Percentiles rank a stretch among this genome's conserved stretches.
Evolutionary conservation across 2,113 vertebrate species (phyloP).

Genomic region (Andinoacara biseriatus): DNA sequence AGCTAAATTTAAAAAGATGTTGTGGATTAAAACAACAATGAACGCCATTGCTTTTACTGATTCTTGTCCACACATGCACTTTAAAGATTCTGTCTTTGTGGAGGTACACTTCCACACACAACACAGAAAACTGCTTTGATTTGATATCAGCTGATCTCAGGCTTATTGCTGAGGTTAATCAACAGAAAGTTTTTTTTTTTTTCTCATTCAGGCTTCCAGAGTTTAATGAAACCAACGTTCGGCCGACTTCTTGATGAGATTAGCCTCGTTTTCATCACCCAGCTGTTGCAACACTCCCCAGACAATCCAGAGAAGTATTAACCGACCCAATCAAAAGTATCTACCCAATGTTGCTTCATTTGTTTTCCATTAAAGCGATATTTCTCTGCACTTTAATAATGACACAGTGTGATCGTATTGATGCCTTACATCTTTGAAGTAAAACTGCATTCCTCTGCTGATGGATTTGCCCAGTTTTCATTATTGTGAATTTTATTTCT

Average conservation of each 20-base stretch:
- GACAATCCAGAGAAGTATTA: slow-evolving; percentile 27
- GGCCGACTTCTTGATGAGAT: background rate
- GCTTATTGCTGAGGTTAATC: slow-evolving; percentile 13
- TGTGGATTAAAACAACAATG: slow-evolving; percentile 8
- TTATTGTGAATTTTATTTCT: slow-evolving; percentile 41
- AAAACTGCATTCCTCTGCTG: slow-evolving; percentile 18
- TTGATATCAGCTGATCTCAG: background rate
- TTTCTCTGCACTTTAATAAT: slow-evolving; percentile 25
- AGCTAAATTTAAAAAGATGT: slow-evolving; percentile 15
- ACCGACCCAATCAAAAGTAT: background rate
- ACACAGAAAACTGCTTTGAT: background rate
- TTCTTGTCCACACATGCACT: background rate
- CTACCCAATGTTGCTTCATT: slow-evolving; percentile 27
- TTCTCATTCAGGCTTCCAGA: background rate
- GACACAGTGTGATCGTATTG: slow-evolving; percentile 28
- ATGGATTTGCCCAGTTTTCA: slow-evolving; percentile 48
- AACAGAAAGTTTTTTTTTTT: background rate
- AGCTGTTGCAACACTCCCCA: slow-evolving; percentile 23
- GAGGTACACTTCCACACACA: background rate
- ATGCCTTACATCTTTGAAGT: slow-evolving; percentile 44
- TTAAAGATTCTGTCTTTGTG: background rate
- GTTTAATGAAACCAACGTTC: slow-evolving; percentile 7
- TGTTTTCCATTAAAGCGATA: slow-evolving; percentile 45
- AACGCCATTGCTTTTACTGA: slow-evolving; percentile 1
- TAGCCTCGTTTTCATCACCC: slow-evolving; percentile 33